Evolutionary conservation across 2,797 vertebrate genomes (phyloP), one percentile per base, ranked within the genome.

Genomic region (Helicolenus hilgendorfi): DNA sequence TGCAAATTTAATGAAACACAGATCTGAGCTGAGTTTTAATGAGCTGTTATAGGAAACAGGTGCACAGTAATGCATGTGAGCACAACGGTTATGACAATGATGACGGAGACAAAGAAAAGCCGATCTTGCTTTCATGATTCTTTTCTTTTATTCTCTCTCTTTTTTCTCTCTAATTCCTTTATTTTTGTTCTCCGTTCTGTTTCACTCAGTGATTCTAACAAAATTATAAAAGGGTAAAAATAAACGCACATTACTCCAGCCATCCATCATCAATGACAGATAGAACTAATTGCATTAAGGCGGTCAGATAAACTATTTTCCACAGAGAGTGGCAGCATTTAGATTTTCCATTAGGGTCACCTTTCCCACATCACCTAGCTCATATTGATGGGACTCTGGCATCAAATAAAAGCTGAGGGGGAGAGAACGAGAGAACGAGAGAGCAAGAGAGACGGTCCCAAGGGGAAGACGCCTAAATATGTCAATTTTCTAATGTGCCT

Each of bases 331-430:
- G 58, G 26, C 29, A 49, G 62, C 58, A 70, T 88, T 91, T 93
- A 33, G 76, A 93, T 91, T 94, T 93, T 92, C 79, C 86, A 91
- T 92, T 93, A 88, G 77, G 65, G 65, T 86, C 87, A 73, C 88
- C 76, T 89, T 87, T 84, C 65, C 38, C 41, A 83, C 55, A 80
- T 58, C 70, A 84, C 71, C 56, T 78, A 20, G n/a, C 59, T 59
- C 38, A 27, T 81, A 92, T 89, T 73, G 81, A 88, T 68, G 77
- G 59, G 36, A 63, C 56, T 72, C 59, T 31, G 58, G 71, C 20
- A 75, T 93, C 62, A 67, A 86, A 86, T 89, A 74, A 59, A 72
- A 76, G 68, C 69, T 60, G 33, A 63, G 15, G 56, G 53, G 11
- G 14, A 62, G 14, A 63, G 60, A 77, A 49, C 18, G 14, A 62